Percentiles rank a stretch among this genome's conserved stretches.
Evolutionary conservation across 2,113 vertebrate species (phyloP).

Genomic region (Holacanthus passer): DNA sequence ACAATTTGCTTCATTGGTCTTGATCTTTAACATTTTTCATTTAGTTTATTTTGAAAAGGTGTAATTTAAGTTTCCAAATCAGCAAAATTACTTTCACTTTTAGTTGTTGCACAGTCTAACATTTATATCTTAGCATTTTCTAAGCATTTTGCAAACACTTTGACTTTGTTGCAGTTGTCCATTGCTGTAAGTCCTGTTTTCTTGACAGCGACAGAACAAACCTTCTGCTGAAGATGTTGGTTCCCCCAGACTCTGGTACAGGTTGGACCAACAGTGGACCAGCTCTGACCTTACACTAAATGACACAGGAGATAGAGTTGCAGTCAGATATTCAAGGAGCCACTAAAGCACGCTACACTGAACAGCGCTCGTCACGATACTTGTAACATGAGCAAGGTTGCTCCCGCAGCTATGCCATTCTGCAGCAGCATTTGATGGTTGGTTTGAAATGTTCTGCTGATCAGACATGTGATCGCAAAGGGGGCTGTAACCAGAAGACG

Average conservation of each 20-base stretch:
- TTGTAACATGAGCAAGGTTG: slow-evolving; percentile 69
- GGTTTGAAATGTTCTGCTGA: slow-evolving; percentile 27
- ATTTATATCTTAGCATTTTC: not conserved
- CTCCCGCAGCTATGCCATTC: slow-evolving; percentile 38
- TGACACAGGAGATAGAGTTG: slow-evolving; percentile 68
- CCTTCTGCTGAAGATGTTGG: not conserved
- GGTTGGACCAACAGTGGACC: slow-evolving; percentile 8
- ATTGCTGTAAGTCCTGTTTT: not conserved
- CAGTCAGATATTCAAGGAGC: slow-evolving; percentile 63
- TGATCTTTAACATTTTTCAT: not conserved
- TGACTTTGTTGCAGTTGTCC: not conserved
- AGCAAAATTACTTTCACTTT: not conserved
- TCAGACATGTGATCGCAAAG: slow-evolving; percentile 15
- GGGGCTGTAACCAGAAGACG: slow-evolving; percentile 11
- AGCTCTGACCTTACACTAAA: slow-evolving; percentile 66
- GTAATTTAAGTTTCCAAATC: not conserved
- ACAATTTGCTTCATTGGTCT: not conserved
- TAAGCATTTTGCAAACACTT: not conserved
- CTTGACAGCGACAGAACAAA: not conserved
- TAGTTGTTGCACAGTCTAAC: not conserved
- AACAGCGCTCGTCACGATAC: not conserved
- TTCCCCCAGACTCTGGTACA: slow-evolving; percentile 4
- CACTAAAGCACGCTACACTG: slow-evolving; percentile 42
- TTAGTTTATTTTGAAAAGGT: not conserved
- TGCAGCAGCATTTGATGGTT: slow-evolving; percentile 13